Evolutionary conservation across 2,113 vertebrate genomes (phyloP).

Genomic region (Sylvilagus bachmani): DNA sequence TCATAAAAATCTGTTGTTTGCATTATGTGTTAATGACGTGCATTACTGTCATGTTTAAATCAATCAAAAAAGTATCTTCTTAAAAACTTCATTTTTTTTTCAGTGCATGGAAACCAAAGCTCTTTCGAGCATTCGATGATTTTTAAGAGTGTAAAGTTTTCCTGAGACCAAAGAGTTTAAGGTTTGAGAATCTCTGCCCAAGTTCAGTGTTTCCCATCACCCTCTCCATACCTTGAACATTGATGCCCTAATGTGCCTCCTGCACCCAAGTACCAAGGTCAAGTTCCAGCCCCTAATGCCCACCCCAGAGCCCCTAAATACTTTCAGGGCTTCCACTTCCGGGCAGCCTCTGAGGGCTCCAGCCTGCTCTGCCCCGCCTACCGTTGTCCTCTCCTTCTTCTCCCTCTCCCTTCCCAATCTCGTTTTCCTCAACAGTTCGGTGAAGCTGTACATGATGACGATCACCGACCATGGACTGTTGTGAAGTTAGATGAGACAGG

Average conservation of each 20-base stretch:
- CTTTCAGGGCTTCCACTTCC: background rate
- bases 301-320: background rate
- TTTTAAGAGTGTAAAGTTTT: background rate
- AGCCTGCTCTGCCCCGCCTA: background rate
- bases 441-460: background rate
- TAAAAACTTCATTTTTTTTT: background rate
- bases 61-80: conserved; percentile 34
- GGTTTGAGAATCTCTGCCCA: background rate
- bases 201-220: background rate
- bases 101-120: background rate
- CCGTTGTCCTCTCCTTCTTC: background rate
- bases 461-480: background rate
- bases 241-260: background rate
- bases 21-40: background rate
- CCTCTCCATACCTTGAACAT: background rate
- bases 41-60: background rate
- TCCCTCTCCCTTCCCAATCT: background rate
- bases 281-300: background rate
- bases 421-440: background rate
- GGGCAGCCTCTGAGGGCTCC: background rate
- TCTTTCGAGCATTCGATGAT: background rate
- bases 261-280: background rate
- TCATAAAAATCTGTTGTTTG: conserved; percentile 19
- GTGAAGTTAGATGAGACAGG: background rate
- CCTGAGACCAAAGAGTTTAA: background rate